Conservation (phyloP, 2,797 vertebrate genomes). For the Eidolon dupreanum region DNA sequence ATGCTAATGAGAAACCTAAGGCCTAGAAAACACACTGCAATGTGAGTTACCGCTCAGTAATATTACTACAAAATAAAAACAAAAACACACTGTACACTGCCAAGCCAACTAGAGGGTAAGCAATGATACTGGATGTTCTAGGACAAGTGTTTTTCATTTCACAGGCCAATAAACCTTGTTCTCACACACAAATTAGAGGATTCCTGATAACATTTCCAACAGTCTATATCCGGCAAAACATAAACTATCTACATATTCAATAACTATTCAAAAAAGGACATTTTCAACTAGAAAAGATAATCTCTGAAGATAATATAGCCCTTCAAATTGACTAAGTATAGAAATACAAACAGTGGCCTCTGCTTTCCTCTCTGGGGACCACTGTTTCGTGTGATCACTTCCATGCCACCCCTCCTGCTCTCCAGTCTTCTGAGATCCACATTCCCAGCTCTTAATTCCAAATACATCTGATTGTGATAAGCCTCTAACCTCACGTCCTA, state of each 20-base stretch:
- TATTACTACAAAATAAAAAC: neutral
- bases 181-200: neutral
- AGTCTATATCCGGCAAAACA: neutral
- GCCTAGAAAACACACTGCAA: neutral
- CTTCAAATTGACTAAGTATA: neutral
- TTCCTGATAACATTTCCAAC: neutral
- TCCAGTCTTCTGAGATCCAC: neutral
- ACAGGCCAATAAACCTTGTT: neutral
- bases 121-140: neutral
- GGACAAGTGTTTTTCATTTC: neutral
- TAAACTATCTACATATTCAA: neutral
- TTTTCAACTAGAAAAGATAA: neutral
- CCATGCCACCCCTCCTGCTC: neutral
- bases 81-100: neutral
- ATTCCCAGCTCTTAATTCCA: slow-evolving; percentile 30
- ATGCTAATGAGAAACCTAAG: neutral
- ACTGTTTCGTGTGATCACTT: neutral
- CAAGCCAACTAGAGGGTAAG: neutral
- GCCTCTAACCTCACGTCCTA: neutral
- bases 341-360: neutral
- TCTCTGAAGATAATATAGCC: neutral
- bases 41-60: neutral
- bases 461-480: neutral
- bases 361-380: neutral
- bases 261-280: neutral